These are phyloP conservation scores for Callithrix jacchus DNA, from an alignment of 2,113 vertebrate genomes.

Conservation along the genomic window DNA sequence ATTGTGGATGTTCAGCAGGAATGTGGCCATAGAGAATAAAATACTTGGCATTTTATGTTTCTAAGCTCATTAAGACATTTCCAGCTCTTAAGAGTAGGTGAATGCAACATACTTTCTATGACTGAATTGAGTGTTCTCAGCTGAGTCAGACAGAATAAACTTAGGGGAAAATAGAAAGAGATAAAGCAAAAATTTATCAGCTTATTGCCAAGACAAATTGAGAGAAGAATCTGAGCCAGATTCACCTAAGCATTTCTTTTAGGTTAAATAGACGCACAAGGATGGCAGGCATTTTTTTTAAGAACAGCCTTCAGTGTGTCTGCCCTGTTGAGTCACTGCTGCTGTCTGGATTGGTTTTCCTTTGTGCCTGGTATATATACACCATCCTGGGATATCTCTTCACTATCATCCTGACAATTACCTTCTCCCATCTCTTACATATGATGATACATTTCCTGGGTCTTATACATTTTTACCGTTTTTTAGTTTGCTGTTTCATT, in stretches of 20 bases:
- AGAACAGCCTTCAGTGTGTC: not conserved
- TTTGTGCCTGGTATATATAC: not conserved
- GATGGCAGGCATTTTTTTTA: not conserved
- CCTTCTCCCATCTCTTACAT: not conserved
- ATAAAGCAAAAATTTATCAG: not conserved
- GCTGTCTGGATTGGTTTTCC: not conserved
- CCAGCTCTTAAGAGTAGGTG: not conserved
- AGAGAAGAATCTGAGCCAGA: not conserved
- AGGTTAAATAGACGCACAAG: not conserved
- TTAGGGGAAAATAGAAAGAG: not conserved
- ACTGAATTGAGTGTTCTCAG: not conserved
- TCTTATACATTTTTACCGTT: not conserved
- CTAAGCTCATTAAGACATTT: not conserved
- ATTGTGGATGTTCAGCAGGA: not conserved
- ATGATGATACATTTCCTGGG: not conserved
- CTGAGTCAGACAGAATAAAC: not conserved
- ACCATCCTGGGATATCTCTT: not conserved
- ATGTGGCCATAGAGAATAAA: not conserved
- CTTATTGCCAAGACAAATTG: not conserved
- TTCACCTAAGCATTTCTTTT: not conserved
- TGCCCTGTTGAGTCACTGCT: not conserved
- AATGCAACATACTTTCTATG: not conserved
- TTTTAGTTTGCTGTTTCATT: not conserved
- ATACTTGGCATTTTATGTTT: not conserved
- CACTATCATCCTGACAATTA: not conserved